phyloP scores from a whole-genome alignment of 2,113 vertebrate genomes.

The Deroptyus accipitrinus region DNA sequence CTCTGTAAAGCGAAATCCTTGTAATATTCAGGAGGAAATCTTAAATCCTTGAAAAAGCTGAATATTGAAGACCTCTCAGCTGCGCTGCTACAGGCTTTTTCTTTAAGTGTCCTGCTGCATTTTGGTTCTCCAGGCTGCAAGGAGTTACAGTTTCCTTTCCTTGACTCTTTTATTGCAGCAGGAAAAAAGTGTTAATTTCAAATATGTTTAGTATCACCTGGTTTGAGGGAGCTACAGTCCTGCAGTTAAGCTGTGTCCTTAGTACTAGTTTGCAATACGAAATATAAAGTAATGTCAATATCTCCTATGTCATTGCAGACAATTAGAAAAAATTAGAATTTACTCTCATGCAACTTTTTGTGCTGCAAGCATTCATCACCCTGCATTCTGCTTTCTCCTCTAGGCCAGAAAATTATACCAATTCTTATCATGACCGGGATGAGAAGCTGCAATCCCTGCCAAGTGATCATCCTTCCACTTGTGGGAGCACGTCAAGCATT shows the following conservation, averaged over 20 bases:
- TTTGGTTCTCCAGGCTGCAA: not conserved
- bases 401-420: slow-evolving; percentile 58
- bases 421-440: slow-evolving; percentile 17
- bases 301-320: not conserved
- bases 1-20: not conserved
- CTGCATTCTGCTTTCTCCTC: slow-evolving; percentile 4
- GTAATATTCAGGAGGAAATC: not conserved
- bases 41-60: not conserved
- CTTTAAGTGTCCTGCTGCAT: not conserved
- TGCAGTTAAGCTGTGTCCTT: not conserved
- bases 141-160: not conserved
- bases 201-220: not conserved
- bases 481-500: slow-evolving; percentile 68
- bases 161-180: not conserved
- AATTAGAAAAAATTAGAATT: not conserved
- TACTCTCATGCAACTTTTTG: not conserved
- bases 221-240: not conserved
- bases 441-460: slow-evolving; percentile 44
- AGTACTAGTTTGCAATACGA: not conserved
- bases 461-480: slow-evolving; percentile 56
- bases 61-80: not conserved
- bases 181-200: slow-evolving; percentile 25
- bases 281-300: not conserved
- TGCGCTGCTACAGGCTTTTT: not conserved
- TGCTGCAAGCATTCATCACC: not conserved